Percentiles rank a stretch among this genome's conserved stretches.
phyloP scores from a whole-genome alignment of 2,113 vertebrate species.

The Willisornis vidua region DNA sequence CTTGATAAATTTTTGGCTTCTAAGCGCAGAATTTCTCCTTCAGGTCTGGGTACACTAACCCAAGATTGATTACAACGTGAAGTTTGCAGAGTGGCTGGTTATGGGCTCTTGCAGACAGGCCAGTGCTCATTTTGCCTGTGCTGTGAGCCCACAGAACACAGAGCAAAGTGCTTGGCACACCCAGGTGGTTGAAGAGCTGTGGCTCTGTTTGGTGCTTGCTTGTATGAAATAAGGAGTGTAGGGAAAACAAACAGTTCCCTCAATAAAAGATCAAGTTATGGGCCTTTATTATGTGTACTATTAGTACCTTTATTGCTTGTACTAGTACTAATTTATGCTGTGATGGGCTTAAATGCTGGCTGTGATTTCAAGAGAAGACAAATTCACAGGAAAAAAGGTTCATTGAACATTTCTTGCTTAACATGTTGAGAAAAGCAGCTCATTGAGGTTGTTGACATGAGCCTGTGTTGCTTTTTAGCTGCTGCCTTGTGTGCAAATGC shows the following conservation, averaged over 20 bases:
- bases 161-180: neutral
- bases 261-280: neutral
- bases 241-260: neutral
- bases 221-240: rapidly evolving
- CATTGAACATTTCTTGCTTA: neutral
- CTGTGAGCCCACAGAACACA: neutral
- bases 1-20: neutral
- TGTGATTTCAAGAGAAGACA: neutral
- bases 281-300: too few relatives aligned
- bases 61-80: neutral
- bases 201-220: neutral
- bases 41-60: neutral
- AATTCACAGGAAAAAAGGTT: neutral
- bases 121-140: neutral
- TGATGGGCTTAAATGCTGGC: neutral
- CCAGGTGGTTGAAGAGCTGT: neutral
- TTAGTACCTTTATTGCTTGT: neutral
- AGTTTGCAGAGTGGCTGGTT: neutral
- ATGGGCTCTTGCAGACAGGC: neutral
- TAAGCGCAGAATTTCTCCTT: neutral
- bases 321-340: neutral
- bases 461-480: too few relatives aligned
- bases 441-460: neutral
- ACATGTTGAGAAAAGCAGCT: rapidly evolving
- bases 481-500: neutral